These are phyloP conservation scores for Champsocephalus gunnari DNA, from an alignment of 2,797 vertebrate genomes.

Conservation along the genomic window DNA sequence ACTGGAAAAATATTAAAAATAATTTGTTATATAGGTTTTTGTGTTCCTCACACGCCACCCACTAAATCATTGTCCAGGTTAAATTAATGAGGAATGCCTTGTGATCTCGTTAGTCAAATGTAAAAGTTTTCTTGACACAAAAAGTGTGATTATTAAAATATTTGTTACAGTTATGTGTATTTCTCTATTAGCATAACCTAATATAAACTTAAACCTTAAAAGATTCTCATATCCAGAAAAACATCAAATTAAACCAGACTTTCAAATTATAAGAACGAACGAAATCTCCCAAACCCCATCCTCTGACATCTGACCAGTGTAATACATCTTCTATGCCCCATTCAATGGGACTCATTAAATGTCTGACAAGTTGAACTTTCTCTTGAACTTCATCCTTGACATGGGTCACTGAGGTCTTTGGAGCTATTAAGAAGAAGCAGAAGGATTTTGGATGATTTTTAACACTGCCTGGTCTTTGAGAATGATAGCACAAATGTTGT, in stretches of 20 bases:
- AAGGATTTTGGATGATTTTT: conserved; percentile 43
- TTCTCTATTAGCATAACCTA: not conserved
- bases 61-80: not conserved
- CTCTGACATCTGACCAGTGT: conserved; percentile 7
- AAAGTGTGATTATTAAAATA: too few relatives aligned
- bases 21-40: too few relatives aligned
- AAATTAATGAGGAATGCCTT: not conserved
- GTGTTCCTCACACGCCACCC: too few relatives aligned
- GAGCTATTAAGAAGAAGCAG: conserved; percentile 26
- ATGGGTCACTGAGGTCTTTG: conserved; percentile 38
- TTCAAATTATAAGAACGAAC: conserved; percentile 15
- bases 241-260: conserved; percentile 1
- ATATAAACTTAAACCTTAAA: not conserved
- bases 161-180: too few relatives aligned
- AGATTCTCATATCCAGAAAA: not conserved
- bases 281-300: conserved; percentile 5
- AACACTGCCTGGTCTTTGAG: conserved; percentile 16
- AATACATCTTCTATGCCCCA: conserved; percentile 18
- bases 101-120: not conserved
- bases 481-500: conserved; percentile 34
- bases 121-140: too few relatives aligned
- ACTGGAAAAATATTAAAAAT: too few relatives aligned
- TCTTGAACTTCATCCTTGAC: conserved; percentile 36
- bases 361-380: conserved; percentile 41
- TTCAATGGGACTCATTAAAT: conserved; percentile 18